Base-by-base conservation (phyloP, 2,113 vertebrate genomes). In the Bucco capensis region DNA sequence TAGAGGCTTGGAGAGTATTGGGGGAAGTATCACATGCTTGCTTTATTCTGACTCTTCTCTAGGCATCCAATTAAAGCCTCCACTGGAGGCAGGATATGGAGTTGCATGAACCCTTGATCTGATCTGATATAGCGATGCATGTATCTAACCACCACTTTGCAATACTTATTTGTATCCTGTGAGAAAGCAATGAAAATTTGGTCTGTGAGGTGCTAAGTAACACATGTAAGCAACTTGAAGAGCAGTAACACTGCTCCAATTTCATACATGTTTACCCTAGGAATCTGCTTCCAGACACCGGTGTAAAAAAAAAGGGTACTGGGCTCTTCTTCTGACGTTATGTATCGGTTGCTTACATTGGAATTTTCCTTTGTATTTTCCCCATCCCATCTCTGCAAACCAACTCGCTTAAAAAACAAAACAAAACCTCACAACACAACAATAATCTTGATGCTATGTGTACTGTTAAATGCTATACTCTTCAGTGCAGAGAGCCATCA, bases 11-110 rank as follows among this genome's bases (percentile, higher is more conserved):
- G 38, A 72, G 46, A 72, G 28, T 42, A 84, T 1, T 72, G 70
- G 50, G 80, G 37, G 25, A 82, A 89, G 58, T 14, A 93, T 42
- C 37, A 54, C 56, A 62, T 35, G 58, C 62, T 79, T 57, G 25
- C 84, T 66, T 92, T 79, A 42, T 53, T 93, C 84, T 31, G 37
- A 61, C 31, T 82, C 81, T 75, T 72, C 74, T 69, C 86, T 13
- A 50, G 21, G 71, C 42, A 1, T 50, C 33, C 81, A 82, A n/a
- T 76, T 57, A 90, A 57, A 92, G 62, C 37, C 35, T 78, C 30
- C 13, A 65, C 51, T 78, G 70, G 31, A 83, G 56, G 76, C 64
- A 60, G 51, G 33, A 80, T 31, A 73, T 0, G 0, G 60, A 33
- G 25, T 53, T 53, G 19, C 31, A 40, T 1, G 46, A 90, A 61